A percentile compares a stretch with the other conserved stretches of the same genome.
These are phyloP conservation scores for Monochamus saltuarius DNA, from an alignment of 1,140 invertebrate genomes.

Conservation along the genomic window DNA sequence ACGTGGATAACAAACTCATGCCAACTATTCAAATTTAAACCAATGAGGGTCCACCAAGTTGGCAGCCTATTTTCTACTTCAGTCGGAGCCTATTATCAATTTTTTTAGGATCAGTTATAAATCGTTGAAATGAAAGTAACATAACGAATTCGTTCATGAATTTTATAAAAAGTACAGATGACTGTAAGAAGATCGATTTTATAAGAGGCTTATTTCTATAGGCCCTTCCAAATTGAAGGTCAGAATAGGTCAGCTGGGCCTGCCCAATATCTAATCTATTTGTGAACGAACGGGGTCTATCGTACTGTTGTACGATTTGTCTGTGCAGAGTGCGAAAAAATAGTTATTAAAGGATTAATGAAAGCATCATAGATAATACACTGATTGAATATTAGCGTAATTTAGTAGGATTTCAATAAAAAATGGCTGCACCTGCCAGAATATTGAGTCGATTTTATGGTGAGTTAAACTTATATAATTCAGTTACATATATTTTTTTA, in stretches of 20 bases:
- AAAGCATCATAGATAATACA: neutral
- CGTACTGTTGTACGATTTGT: neutral
- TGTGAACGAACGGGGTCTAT: constrained; percentile 6
- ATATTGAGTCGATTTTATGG: constrained; percentile 32
- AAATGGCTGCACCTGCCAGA: constrained; percentile 33
- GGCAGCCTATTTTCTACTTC: no score
- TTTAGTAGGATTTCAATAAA: neutral
- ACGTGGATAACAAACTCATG: no score
- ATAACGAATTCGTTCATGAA: no score
- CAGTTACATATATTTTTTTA: neutral
- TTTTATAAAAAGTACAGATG: no score
- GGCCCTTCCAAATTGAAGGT: neutral
- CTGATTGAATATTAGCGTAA: neutral
- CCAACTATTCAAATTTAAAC: no score
- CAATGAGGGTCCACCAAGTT: no score
- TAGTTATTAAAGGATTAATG: constrained; percentile 5
- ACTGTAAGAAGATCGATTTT: neutral
- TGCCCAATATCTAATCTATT: constrained; percentile 12
- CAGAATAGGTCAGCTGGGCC: constrained; percentile 1
- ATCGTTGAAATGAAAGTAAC: no score
- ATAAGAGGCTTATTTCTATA: neutral
- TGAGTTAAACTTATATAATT: constrained; percentile 39
- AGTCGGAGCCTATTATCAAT: no score
- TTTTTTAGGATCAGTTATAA: no score
- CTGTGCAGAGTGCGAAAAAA: neutral